A percentile compares a stretch with the other conserved stretches of the same genome.
Conservation (phyloP, 2,113 vertebrate genomes). For the Oreotragus oreotragus region DNA sequence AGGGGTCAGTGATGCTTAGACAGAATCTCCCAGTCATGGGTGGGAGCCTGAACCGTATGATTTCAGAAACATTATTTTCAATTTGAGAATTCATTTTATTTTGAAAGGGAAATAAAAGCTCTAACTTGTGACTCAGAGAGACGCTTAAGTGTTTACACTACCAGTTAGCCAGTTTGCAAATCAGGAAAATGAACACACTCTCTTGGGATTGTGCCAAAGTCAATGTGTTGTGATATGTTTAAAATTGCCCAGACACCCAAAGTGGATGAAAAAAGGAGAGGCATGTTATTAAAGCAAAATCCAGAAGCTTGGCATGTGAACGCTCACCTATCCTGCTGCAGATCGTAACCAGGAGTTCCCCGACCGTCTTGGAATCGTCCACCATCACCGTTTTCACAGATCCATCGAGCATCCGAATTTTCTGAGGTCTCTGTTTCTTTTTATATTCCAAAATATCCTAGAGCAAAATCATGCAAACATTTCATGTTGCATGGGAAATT, state of each 20-base stretch:
- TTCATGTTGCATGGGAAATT: neutral
- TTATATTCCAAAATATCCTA: slow-evolving; percentile 98
- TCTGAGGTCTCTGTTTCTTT: slow-evolving; percentile 98
- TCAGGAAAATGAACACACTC: neutral
- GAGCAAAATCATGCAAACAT: slow-evolving; percentile 18
- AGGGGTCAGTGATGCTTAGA: neutral
- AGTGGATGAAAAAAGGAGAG: neutral
- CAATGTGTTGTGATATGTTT: neutral
- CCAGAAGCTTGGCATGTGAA: accelerated
- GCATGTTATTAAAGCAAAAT: neutral
- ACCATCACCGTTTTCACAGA: slow-evolving; percentile 98
- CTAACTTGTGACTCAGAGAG: neutral
- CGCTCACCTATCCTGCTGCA: slow-evolving; percentile 95
- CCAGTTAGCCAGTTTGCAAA: neutral
- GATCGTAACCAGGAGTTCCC: slow-evolving; percentile 97
- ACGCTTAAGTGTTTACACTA: neutral
- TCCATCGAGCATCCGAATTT: slow-evolving; percentile 98
- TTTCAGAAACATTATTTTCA: neutral
- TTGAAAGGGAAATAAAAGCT: neutral
- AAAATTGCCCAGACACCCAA: neutral
- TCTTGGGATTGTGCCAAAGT: neutral
- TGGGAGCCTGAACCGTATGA: neutral
- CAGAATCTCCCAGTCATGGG: neutral
- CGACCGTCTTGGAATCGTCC: slow-evolving; percentile 98
- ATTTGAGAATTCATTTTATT: neutral